Evolutionary conservation across 2,797 vertebrate genomes (phyloP).

Genomic region (Oceanodroma leucorhoa): DNA sequence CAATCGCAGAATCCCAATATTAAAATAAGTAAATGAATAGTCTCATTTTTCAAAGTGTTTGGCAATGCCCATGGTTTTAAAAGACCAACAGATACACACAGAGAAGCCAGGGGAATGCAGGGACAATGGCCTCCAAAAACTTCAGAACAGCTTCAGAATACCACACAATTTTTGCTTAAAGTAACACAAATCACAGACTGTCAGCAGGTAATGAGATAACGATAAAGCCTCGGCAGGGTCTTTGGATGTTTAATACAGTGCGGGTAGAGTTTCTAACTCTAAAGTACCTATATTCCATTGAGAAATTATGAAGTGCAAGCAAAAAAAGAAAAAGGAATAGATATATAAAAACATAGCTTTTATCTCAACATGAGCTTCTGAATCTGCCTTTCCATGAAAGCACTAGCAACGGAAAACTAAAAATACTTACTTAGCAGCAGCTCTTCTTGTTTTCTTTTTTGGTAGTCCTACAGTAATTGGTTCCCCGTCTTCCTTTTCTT

Average conservation of each 20-base stretch:
- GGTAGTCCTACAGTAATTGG: constrained; percentile 14
- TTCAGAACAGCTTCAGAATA: not conserved
- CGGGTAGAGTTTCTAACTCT: not conserved
- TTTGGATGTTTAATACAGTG: not conserved
- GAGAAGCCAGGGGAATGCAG: not conserved
- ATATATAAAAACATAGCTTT: not conserved
- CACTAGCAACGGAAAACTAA: not conserved
- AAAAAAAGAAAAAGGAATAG: not conserved
- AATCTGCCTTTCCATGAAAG: not conserved
- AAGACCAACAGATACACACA: not conserved
- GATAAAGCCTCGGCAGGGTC: not conserved
- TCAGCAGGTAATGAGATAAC: not conserved
- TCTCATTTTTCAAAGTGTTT: not conserved
- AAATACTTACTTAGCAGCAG: constrained; percentile 79
- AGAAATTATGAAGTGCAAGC: not conserved
- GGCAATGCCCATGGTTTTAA: not conserved
- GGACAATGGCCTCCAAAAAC: not conserved
- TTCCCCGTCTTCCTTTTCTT: constrained; percentile 34
- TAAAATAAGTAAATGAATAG: not conserved
- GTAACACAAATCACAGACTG: not conserved
- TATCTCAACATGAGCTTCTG: not conserved
- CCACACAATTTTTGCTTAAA: not conserved
- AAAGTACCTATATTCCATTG: not conserved
- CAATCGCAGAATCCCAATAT: not conserved
- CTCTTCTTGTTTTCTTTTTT: constrained; percentile 78